A percentile compares a stretch with the other conserved stretches of the same genome.
These are phyloP conservation scores for Tautogolabrus adspersus DNA, from an alignment of 2,113 vertebrate genomes.

Conservation along the genomic window DNA sequence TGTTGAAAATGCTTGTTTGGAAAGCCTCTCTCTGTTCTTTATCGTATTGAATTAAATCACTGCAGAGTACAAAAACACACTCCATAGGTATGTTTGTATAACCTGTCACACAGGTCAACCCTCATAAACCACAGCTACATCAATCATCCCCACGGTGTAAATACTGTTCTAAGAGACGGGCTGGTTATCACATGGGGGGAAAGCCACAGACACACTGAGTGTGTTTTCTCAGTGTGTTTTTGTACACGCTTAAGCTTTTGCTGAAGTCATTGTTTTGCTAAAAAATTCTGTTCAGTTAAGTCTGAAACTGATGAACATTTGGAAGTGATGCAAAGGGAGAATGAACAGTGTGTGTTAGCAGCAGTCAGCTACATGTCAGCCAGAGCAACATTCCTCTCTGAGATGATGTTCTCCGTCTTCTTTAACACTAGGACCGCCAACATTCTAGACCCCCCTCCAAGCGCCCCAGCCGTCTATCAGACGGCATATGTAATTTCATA, in stretches of 20 bases:
- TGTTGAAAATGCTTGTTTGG: neutral
- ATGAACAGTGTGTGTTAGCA: constrained; percentile 2
- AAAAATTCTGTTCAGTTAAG: constrained; percentile 54
- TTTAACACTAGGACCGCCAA: too few species aligned
- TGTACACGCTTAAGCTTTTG: constrained; percentile 15
- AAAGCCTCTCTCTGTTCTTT: neutral
- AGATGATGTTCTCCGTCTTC: too few species aligned
- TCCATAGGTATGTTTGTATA: neutral
- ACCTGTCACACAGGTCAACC: constrained; percentile 1
- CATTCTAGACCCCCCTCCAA: too few species aligned
- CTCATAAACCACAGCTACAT: constrained; percentile 7
- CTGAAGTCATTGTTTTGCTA: constrained; percentile 61
- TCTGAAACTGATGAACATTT: neutral
- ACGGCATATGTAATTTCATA: too few species aligned
- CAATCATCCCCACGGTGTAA: constrained; percentile 30
- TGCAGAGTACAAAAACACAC: constrained; percentile 4
- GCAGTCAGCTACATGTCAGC: neutral
- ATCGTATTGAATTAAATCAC: neutral
- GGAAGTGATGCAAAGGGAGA: too few species aligned
- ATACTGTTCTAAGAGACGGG: constrained; percentile 31
- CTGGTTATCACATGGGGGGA: constrained; percentile 12
- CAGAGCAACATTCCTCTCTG: neutral
- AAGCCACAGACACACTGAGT: constrained; percentile 11
- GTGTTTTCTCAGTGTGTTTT: constrained; percentile 1
- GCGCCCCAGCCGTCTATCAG: too few species aligned